Evolutionary conservation across 2,888 invertebrate genomes (phyloP).

Genomic region (Cosmopolites sordidus): DNA sequence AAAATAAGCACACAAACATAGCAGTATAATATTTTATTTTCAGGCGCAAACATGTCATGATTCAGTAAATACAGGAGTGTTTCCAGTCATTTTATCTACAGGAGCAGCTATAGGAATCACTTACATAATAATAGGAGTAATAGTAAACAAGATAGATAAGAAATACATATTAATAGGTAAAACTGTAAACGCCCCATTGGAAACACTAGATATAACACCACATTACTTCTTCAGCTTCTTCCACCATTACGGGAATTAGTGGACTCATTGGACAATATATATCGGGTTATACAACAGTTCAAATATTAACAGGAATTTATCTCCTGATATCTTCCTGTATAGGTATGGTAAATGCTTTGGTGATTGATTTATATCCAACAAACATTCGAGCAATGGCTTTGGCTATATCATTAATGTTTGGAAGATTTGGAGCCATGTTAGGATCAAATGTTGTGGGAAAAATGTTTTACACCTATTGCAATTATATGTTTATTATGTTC

Average conservation of each 20-base stretch:
- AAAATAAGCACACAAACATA: too few relatives aligned
- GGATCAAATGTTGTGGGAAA: constrained; percentile 50
- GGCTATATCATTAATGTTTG: constrained; percentile 53
- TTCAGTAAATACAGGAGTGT: constrained; percentile 42
- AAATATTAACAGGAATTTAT: constrained; percentile 41
- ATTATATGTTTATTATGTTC: constrained; percentile 46
- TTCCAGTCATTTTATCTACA: constrained; percentile 39
- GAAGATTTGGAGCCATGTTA: constrained; percentile 50
- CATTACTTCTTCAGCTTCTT: constrained; percentile 24
- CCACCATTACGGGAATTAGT: constrained; percentile 36
- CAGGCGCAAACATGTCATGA: constrained; percentile 36
- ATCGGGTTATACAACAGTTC: constrained; percentile 32
- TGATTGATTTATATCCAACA: constrained; percentile 47
- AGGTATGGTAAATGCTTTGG: constrained; percentile 44
- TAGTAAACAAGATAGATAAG: constrained; percentile 55
- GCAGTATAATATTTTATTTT: constrained; percentile 7
- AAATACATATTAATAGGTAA: constrained; percentile 44
- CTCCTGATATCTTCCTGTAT: constrained; percentile 42
- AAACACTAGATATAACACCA: too few relatives aligned
- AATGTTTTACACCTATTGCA: constrained; percentile 49
- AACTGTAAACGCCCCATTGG: too few relatives aligned
- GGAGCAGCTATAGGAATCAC: constrained; percentile 36
- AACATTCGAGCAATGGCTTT: constrained; percentile 52
- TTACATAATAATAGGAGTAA: constrained; percentile 41
- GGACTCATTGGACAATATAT: constrained; percentile 42